These are phyloP conservation scores for Istiophorus platypterus DNA, from an alignment of 2,113 vertebrate genomes.

Conservation along the genomic window DNA sequence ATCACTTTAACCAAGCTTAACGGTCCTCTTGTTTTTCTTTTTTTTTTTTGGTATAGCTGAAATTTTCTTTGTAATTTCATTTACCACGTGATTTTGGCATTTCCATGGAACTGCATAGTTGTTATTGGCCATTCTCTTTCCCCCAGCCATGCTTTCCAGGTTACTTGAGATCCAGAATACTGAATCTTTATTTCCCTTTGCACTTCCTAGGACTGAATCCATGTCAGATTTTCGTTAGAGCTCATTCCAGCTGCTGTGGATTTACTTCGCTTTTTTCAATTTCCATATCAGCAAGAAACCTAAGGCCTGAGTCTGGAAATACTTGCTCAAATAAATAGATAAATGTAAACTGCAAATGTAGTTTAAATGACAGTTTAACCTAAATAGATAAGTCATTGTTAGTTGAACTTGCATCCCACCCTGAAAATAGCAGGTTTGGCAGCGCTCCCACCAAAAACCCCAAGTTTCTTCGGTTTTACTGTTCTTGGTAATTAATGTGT, in stretches of 20 bases:
- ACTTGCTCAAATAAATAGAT: not conserved
- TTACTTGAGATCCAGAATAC: not conserved
- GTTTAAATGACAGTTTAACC: not conserved
- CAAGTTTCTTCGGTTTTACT: constrained; percentile 70
- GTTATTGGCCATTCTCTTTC: constrained; percentile 9
- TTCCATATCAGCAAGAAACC: constrained; percentile 27
- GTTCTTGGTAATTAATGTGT: constrained; percentile 53
- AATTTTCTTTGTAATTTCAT: constrained; percentile 14
- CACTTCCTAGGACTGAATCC: constrained; percentile 24
- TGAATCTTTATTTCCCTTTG: constrained; percentile 6
- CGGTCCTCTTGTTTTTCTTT: constrained; percentile 10
- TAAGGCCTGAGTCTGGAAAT: not conserved
- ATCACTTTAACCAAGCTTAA: constrained; percentile 12
- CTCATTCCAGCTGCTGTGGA: constrained; percentile 23
- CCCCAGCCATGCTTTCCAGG: not conserved
- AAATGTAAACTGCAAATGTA: not conserved
- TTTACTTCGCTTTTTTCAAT: constrained; percentile 24
- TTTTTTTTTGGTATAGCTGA: constrained; percentile 23
- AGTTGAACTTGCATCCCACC: not conserved
- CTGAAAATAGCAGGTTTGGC: constrained; percentile 26
- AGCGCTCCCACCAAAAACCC: constrained; percentile 4
- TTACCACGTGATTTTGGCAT: not conserved
- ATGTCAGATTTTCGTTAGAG: not conserved
- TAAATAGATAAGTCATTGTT: not conserved
- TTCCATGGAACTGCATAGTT: constrained; percentile 14